Evolutionary conservation across 2,797 vertebrate genomes (phyloP), one percentile per base, ranked within the genome.

Genomic region (Kryptopterus vitreolus): DNA sequence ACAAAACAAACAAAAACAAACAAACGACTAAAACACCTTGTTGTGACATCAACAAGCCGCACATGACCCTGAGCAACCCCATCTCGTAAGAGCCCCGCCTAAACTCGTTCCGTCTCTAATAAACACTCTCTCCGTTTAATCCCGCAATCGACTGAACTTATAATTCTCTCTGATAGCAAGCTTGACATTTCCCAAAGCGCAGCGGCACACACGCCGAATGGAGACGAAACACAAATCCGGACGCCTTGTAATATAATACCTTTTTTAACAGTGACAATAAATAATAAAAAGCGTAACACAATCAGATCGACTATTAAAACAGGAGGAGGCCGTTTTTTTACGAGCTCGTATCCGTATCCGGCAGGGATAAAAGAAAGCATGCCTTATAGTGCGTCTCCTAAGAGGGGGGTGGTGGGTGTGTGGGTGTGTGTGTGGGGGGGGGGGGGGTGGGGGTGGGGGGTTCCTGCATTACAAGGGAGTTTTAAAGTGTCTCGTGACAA

Each of bases 401-500:
- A 77, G 61, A 50, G 3, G 29, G 57, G n/a, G 63, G n/a, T n/a
- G n/a, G n/a, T n/a, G n/a, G n/a, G n/a, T n/a, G n/a, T n/a, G n/a
- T n/a, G n/a, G n/a, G n/a, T n/a, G n/a, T n/a, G n/a, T n/a, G n/a
- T n/a, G n/a, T n/a, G n/a, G n/a, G n/a, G n/a, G n/a, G n/a, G n/a
- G n/a, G n/a, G n/a, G n/a, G n/a, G n/a, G n/a, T n/a, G n/a, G n/a
- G n/a, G n/a, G n/a, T n/a, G n/a, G n/a, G n/a, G n/a, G n/a, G n/a
- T n/a, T n/a, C n/a, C n/a, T n/a, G n/a, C n/a, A 43, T 20, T 78
- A 70, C 55, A 29, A 53, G 68, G 46, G 61, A 76, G 65, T 70
- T 78, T 81, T n/a, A 76, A 76, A 78, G 29, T 76, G 61, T 70
- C 76, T 82, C 9, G 20, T 82, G 78, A 83, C 29, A 70, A 71